phyloP scores from a whole-genome alignment of 53 echinoderm and acorn worm species.

The Arbacia lixula region DNA sequence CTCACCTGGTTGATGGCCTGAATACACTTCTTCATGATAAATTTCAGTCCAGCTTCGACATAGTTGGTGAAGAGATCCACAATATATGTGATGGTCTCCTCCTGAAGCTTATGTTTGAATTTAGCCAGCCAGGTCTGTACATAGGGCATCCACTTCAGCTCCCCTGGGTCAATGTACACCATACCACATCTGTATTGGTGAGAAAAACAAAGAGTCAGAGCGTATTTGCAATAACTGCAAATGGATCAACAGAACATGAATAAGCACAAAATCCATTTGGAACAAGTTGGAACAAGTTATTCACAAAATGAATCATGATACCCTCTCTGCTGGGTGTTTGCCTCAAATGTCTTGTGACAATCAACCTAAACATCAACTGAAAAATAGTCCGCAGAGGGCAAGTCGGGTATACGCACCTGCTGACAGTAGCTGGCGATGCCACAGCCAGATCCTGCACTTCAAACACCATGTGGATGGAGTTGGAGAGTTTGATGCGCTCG shows the following conservation, averaged over 20 bases:
- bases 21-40: conserved; percentile 71
- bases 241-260: no score
- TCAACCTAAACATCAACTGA: no score
- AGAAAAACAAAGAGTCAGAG: neutral
- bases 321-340: no score
- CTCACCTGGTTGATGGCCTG: conserved; percentile 76
- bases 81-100: conserved; percentile 86
- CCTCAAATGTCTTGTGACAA: no score
- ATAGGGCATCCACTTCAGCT: conserved; percentile 97
- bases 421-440: conserved; percentile 99
- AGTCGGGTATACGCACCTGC: conserved; percentile 90
- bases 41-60: conserved; percentile 89
- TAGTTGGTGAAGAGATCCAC: conserved; percentile 86
- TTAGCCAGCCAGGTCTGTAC: conserved; percentile 88
- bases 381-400: no score
- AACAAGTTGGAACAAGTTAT: no score
- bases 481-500: conserved; percentile 94
- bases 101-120: conserved; percentile 77
- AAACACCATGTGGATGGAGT: conserved; percentile 99
- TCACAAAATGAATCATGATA: no score
- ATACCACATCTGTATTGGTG: conserved; percentile 84
- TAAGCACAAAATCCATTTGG: no score
- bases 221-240: neutral
- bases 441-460: conserved; percentile 99
- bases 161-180: conserved; percentile 98